A percentile compares a stretch with the other conserved stretches of the same genome.
phyloP scores from a whole-genome alignment of 2,113 vertebrate species.

The Corvus hawaiiensis region DNA sequence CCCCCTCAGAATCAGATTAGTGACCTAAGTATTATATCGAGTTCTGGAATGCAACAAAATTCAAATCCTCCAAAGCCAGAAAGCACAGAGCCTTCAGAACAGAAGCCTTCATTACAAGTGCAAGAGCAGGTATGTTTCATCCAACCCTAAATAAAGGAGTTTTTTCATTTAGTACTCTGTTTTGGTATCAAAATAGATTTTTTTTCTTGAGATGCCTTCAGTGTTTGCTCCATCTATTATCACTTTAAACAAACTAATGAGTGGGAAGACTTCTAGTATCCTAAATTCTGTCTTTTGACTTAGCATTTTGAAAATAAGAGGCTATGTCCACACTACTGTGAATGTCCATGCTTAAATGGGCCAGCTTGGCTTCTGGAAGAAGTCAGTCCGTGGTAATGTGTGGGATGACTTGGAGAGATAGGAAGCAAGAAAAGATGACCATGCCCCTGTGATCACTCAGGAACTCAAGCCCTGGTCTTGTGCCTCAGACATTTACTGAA shows the following conservation, averaged over 20 bases:
- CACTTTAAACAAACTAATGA: rapidly evolving
- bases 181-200: not conserved
- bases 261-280: not conserved
- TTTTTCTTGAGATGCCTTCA: not conserved
- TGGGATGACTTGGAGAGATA: not conserved
- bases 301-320: not conserved
- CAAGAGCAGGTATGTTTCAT: slow-evolving; percentile 72
- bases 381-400: rapidly evolving
- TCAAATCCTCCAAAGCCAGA: slow-evolving; percentile 64
- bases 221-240: not conserved
- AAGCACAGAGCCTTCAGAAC: slow-evolving; percentile 65
- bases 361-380: not conserved
- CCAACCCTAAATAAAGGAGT: not conserved
- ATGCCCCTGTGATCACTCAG: not conserved
- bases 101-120: slow-evolving; percentile 39
- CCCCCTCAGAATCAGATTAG: slow-evolving; percentile 65
- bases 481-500: not conserved
- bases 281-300: not conserved
- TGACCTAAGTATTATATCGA: slow-evolving; percentile 63
- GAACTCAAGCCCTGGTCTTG: not conserved
- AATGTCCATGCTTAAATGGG: not conserved
- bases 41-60: slow-evolving; percentile 66
- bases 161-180: not conserved
- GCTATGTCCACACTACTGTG: not conserved
- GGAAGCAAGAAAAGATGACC: not conserved